Evolutionary conservation across 2,888 invertebrate genomes (phyloP), one percentile per base, ranked within the genome.

Genomic region (Drosophila quinaria): DNA sequence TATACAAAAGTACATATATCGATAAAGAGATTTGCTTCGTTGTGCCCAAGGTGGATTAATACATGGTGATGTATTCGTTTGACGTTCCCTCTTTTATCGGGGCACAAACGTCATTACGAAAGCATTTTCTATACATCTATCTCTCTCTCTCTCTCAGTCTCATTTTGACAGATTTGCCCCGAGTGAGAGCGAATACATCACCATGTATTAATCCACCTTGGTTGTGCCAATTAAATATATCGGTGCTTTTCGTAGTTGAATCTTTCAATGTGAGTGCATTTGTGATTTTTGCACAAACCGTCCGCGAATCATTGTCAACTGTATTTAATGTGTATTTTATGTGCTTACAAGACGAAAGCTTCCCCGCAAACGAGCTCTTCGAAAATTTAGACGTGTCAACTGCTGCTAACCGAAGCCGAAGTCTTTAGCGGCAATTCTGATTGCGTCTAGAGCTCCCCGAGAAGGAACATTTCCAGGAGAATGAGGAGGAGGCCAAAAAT

Each of bases 271-370:
- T 13, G 2, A 11, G 22, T 44, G 44, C 3, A 8, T 44, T 44
- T 44, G 22, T 44, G 22, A 1, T 13, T 6, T 13, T 44, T 39
- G 13, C 44, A 25, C 19, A 55, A 25, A 1, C 3, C 17, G n/a
- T 31, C 41, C 29, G 29, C 29, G 8, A 29, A 41, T 33, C 15
- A 13, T 10, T 25, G 11, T 39, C 5, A 25, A 44, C 3, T 15
- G 4, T 0, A 15, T 31, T 59, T 37, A 11, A 6, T 22, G 22
- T 17, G 8, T 4, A 11, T 2, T 13, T 13, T 22, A 25, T 44
- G n/a, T 13, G 13, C 3, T 44, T 25, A 39, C 84, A 90, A 52
- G 92, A 92, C 71, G 92, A 92, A 74, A 92, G 91, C 63, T 92
- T 92, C 67, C 92, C 92, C 4, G 58, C 78, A 0, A 91, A 91